Evolutionary conservation across 2,797 vertebrate genomes (phyloP).

Genomic region (Cynodonichthys magdalenae): DNA sequence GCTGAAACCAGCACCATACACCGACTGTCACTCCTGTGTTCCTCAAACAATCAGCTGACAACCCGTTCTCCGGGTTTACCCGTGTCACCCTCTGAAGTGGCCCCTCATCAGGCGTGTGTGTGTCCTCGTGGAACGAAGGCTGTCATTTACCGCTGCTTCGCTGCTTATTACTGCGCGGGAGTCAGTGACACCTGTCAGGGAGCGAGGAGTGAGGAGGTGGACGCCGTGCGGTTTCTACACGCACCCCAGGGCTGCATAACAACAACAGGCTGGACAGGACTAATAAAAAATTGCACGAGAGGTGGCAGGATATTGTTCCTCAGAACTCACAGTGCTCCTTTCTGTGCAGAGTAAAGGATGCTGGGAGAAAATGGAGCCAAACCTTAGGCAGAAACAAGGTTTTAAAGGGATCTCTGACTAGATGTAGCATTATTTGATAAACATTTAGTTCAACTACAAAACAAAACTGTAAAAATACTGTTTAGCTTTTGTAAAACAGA

Average conservation of each 20-base stretch:
- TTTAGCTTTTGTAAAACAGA: no score
- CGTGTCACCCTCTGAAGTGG: constrained; percentile 65
- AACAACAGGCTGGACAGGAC: constrained; percentile 56
- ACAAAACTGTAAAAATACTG: no score
- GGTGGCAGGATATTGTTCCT: constrained; percentile 51
- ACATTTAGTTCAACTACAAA: no score
- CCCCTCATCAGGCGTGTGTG: constrained; percentile 61
- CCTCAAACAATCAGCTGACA: constrained; percentile 57
- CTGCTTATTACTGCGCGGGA: constrained; percentile 62
- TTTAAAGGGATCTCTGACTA: neutral
- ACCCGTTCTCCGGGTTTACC: constrained; percentile 54
- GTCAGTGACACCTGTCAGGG: constrained; percentile 71
- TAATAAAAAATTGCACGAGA: constrained; percentile 57
- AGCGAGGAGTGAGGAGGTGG: constrained; percentile 52
- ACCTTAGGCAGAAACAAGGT: neutral
- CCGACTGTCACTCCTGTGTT: constrained; percentile 53
- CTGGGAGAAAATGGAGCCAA: constrained; percentile 23
- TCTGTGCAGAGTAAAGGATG: constrained; percentile 24
- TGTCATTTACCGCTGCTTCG: constrained; percentile 65
- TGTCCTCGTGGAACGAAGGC: constrained; percentile 61
- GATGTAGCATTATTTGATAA: no score
- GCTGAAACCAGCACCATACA: constrained; percentile 40
- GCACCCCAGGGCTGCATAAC: constrained; percentile 47
- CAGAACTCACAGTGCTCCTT: constrained; percentile 30
- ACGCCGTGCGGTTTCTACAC: constrained; percentile 48